Evolutionary conservation across 2,888 invertebrate species (phyloP).

Genomic region (Mythimna ferrago): DNA sequence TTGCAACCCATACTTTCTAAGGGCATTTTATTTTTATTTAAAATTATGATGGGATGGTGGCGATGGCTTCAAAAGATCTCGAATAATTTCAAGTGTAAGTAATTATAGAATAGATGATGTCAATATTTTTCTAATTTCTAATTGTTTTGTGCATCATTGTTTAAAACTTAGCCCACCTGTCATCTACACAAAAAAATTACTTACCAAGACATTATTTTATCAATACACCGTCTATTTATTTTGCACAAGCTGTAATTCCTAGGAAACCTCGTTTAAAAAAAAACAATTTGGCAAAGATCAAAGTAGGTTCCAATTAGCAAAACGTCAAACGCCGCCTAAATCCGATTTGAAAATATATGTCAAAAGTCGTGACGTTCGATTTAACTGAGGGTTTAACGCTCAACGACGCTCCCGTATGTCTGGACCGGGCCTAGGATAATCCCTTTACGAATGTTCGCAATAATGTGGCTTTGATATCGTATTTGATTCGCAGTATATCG

Average conservation of each 20-base stretch:
- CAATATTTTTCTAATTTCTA: too few species aligned
- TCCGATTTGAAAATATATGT: slow-evolving; percentile 16
- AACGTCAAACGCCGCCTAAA: slow-evolving; percentile 5
- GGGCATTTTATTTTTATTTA: too few species aligned
- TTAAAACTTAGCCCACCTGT: background rate
- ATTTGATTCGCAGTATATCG: slow-evolving; percentile 17
- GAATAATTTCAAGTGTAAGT: too few species aligned
- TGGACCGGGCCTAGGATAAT: slow-evolving; percentile 19
- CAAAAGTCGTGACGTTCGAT: slow-evolving; percentile 3
- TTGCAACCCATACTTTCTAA: too few species aligned
- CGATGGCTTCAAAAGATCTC: too few species aligned
- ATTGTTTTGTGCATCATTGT: too few species aligned
- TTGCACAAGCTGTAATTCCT: too few species aligned
- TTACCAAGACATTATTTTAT: background rate
- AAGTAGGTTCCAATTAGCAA: slow-evolving; percentile 5
- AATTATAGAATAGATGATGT: too few species aligned
- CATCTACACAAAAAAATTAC: background rate
- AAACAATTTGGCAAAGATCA: background rate
- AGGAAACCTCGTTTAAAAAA: background rate
- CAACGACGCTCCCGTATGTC: background rate
- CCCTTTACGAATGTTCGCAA: slow-evolving; percentile 5
- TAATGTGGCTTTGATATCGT: slow-evolving; percentile 1
- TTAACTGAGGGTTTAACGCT: slow-evolving; percentile 1
- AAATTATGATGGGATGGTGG: too few species aligned
- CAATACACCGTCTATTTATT: too few species aligned